Conservation (phyloP, 2,888 invertebrate genomes). For the Zelleria hepariella region DNA sequence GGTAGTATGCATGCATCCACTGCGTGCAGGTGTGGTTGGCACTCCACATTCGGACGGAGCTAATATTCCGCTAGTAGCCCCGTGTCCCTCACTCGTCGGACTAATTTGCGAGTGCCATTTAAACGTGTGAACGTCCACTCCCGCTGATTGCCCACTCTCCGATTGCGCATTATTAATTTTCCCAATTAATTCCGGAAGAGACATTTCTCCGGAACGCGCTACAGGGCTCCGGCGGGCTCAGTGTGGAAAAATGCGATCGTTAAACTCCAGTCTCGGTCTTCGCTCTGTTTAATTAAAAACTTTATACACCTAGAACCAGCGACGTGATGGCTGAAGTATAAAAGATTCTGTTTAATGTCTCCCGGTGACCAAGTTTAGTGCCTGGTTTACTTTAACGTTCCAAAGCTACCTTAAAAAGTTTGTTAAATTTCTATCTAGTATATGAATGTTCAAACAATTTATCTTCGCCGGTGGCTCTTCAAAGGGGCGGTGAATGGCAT, state of each 20-base stretch:
- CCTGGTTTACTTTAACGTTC: neutral
- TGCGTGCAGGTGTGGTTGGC: no score
- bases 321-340: neutral
- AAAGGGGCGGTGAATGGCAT: neutral
- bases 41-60: no score
- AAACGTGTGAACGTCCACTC: slow-evolving; percentile 5
- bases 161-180: slow-evolving; percentile 8
- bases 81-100: neutral
- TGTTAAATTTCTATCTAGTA: neutral
- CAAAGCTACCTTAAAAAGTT: neutral
- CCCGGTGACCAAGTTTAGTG: neutral
- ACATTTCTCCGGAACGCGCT: slow-evolving; percentile 53
- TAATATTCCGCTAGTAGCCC: no score
- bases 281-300: slow-evolving; percentile 55
- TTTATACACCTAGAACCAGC: slow-evolving; percentile 1
- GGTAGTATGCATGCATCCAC: no score
- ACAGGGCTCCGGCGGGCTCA: slow-evolving; percentile 15
- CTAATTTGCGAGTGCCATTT: neutral
- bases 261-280: slow-evolving; percentile 41
- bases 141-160: neutral
- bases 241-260: slow-evolving; percentile 62
- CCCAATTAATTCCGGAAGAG: slow-evolving; percentile 53
- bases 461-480: neutral
- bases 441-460: neutral
- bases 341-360: neutral